Percentiles rank a stretch among this genome's conserved stretches.
Evolutionary conservation across 2,888 invertebrate genomes (phyloP).

Genomic region (Drosophila longiperda): DNA sequence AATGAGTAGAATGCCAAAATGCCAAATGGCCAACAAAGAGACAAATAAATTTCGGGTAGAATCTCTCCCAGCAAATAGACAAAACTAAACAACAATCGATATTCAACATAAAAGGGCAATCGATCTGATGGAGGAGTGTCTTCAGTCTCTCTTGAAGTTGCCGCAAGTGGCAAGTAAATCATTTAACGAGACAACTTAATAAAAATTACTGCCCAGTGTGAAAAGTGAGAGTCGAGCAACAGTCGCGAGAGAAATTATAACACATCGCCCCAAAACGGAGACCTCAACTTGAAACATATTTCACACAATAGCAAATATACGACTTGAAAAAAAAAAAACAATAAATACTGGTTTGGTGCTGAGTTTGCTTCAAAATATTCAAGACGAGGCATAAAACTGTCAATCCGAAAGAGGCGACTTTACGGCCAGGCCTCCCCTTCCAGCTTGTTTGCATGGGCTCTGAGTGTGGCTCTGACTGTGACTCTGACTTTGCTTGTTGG

Average conservation of each 20-base stretch:
- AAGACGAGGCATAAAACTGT: slow-evolving; percentile 56
- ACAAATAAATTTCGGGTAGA: slow-evolving; percentile 11
- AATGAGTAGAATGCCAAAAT: slow-evolving; percentile 45
- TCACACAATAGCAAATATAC: slow-evolving; percentile 20
- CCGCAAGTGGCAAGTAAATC: slow-evolving; percentile 43
- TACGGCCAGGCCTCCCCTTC: slow-evolving; percentile 8
- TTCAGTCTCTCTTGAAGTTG: slow-evolving; percentile 17
- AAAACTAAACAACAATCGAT: slow-evolving; percentile 9
- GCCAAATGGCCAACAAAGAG: slow-evolving; percentile 1
- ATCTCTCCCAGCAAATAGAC: slow-evolving; percentile 13
- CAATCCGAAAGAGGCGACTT: slow-evolving; percentile 42
- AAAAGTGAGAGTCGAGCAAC: slow-evolving; percentile 78
- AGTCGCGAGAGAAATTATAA: slow-evolving; percentile 72
- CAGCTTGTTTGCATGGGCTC: slow-evolving; percentile 2
- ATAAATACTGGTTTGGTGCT: slow-evolving; percentile 70
- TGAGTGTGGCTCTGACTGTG: slow-evolving; percentile 15
- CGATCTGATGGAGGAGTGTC: not conserved
- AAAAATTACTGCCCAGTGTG: slow-evolving; percentile 37
- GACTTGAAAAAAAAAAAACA: slow-evolving; percentile 18
- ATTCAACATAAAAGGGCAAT: slow-evolving; percentile 9
- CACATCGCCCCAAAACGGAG: slow-evolving; percentile 38
- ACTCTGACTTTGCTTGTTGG: slow-evolving; percentile 12
- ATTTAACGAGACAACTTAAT: slow-evolving; percentile 59
- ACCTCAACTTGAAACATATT: slow-evolving; percentile 37
- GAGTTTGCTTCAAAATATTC: slow-evolving; percentile 26